Evolutionary conservation across 2,888 invertebrate species (phyloP).

Genomic region (Exephanes ischioxanthus): DNA sequence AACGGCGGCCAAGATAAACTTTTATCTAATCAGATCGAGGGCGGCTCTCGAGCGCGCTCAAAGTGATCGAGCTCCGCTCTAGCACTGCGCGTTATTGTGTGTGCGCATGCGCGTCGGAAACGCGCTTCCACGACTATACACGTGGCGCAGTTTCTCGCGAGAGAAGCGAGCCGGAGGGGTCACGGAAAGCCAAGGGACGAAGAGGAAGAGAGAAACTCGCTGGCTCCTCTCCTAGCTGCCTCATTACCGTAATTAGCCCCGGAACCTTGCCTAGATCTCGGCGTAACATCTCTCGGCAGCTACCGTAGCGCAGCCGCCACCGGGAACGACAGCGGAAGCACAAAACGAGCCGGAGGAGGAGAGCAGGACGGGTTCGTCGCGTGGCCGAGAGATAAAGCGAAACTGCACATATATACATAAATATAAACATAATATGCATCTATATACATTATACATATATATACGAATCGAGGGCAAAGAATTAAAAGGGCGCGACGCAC

Average conservation of each 20-base stretch:
- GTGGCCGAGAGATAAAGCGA: conserved; percentile 49
- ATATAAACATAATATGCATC: conserved; percentile 17
- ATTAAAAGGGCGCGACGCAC: neutral
- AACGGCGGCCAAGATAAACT: conserved; percentile 57
- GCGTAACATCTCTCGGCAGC: conserved; percentile 74
- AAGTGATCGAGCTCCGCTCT: conserved; percentile 72
- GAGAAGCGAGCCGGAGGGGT: conserved; percentile 18
- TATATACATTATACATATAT: conserved; percentile 6
- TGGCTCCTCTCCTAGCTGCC: conserved; percentile 70
- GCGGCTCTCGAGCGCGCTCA: conserved; percentile 78
- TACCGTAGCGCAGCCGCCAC: conserved; percentile 33
- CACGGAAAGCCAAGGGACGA: conserved; percentile 55
- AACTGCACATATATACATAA: conserved; percentile 8
- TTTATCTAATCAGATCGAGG: conserved; percentile 79
- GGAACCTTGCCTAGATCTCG: conserved; percentile 77
- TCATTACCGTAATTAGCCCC: conserved; percentile 81
- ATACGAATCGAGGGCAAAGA: neutral
- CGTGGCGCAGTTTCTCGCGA: conserved; percentile 53
- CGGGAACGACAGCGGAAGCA: conserved; percentile 57
- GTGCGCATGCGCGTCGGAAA: conserved; percentile 54
- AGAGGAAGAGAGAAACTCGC: conserved; percentile 29
- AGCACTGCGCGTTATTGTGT: conserved; percentile 8
- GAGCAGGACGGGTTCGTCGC: conserved; percentile 52
- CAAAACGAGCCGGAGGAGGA: conserved; percentile 33
- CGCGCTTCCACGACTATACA: conserved; percentile 32